Base-by-base conservation (phyloP, 2,797 vertebrate genomes). In the Uromys caudimaculatus region DNA sequence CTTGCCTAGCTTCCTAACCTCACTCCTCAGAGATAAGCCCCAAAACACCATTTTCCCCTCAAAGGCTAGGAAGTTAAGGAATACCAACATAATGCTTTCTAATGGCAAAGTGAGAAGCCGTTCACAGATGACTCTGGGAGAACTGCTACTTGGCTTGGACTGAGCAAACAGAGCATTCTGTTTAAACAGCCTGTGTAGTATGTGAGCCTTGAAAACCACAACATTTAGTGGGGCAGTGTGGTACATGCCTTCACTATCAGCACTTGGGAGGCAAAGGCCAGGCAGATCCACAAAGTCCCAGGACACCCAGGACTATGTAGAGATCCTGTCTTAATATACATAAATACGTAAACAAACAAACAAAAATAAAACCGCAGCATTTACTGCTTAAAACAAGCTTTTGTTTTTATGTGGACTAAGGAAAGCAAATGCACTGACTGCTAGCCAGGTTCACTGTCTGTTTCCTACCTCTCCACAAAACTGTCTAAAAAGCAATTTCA, bases 391-490 rank as follows among this genome's bases (percentile, higher is more conserved):
- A 85, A 91, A 54, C 38, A 73, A 69, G 35, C 60, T 52, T 90
- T 44, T 44, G 5, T 9, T 93, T 79, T 54, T 83, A 17, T 6
- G 17, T 71, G 38, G 95, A 71, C 50, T 89, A 54, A 86, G 24
- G 24, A 77, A 95, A 78, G 85, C 76, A 77, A 73, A 64, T 67
- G 60, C 41, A n/a, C 60, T 62, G 41, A 75, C 69, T 78, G 38
- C 85, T 93, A 27, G 50, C 52, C 60, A 90, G 79, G 19, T n/a
- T 77, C 71, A 93, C 64, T 23, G 50, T 87, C 77, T 90, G 58
- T 97, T 95, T 83, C 56, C 21, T 3, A 24, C 0, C 41, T 89
- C 11, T 38, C 47, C 11, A 4, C 23, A 90, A 91, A 81, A 58
- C 32, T 38, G 52, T 56, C 78, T 54, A 71, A 7, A 77, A 5